Evolutionary conservation across 2,113 vertebrate species (phyloP), one percentile per base, ranked within the genome.

Genomic region (Hemichromis elongatus): DNA sequence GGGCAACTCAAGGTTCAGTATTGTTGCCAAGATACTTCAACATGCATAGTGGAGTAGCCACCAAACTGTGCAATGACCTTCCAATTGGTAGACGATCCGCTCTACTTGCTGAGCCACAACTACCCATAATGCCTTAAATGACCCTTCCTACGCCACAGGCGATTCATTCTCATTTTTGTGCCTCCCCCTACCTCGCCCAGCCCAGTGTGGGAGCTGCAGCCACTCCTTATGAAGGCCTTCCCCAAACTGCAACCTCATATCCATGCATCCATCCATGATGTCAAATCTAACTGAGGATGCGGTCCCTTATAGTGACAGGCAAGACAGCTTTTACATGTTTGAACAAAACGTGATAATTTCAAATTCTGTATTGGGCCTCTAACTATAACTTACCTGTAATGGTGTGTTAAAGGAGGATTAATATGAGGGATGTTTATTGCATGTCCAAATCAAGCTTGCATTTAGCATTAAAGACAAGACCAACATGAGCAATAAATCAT

Each of bases 401-500:
- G 66, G 88, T 89, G 89, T 89, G 89, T 92, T 89, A 87, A 88
- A 59, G 70, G 82, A 78, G 26, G 33, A 80, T 28, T 42, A 81
- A 57, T 19, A 85, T 86, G 83, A 91, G 54, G 19, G 79, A 91
- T 84, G 85, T 75, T 90, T 89, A 87, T 80, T 63, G 35, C 77
- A 86, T 92, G 84, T 87, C 85, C 81, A 90, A 80, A 79, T 86
- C 59, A 37, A 42, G 16, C 61, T 54, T 54, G 85, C 86, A 90
- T 87, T 91, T 85, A 90, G 81, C 47, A 87, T 83, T 90, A 86
- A 86, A 89, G 80, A 82, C 87, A 68, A 42, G 68, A 81, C 66
- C 79, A 89, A 80, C 45, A 28, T 37, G 28, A 52, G 81, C 55
- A 80, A 61, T 95, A 88, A 89, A 93, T 93, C 87, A 91, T 86